phyloP scores from a whole-genome alignment of 1,140 invertebrate species.

The Ooceraea biroi region DNA sequence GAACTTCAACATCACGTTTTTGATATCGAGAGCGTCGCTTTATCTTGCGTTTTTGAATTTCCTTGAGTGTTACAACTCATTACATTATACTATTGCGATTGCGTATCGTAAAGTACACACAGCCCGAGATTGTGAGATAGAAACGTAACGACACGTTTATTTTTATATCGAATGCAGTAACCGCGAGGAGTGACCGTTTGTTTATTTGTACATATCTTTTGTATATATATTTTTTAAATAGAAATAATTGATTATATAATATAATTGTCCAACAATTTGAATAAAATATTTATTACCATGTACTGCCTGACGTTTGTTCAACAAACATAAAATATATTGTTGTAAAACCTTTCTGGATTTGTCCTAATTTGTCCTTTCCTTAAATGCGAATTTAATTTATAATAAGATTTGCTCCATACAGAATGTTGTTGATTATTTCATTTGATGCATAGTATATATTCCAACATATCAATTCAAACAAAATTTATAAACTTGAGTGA shows the following conservation, averaged over 20 bases:
- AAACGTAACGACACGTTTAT: slow-evolving; percentile 55
- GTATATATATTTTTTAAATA: slow-evolving; percentile 77
- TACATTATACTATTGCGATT: slow-evolving; percentile 40
- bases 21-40: background rate
- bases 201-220: slow-evolving; percentile 75
- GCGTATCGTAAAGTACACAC: slow-evolving; percentile 32
- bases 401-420: too few species aligned
- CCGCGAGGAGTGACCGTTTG: slow-evolving; percentile 30
- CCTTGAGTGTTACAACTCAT: slow-evolving; percentile 25
- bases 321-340: too few species aligned
- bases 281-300: slow-evolving; percentile 76
- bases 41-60: slow-evolving; percentile 30
- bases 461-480: too few species aligned
- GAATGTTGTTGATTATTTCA: too few species aligned
- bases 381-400: background rate
- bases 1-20: background rate
- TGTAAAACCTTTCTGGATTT: too few species aligned
- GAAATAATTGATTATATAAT: slow-evolving; percentile 69
- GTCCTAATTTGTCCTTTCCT: background rate
- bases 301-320: background rate
- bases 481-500: too few species aligned
- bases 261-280: slow-evolving; percentile 68
- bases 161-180: slow-evolving; percentile 64
- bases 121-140: slow-evolving; percentile 3
- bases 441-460: too few species aligned